phyloP scores from a whole-genome alignment of 2,888 invertebrate genomes.

The Melinaea marsaeus region DNA sequence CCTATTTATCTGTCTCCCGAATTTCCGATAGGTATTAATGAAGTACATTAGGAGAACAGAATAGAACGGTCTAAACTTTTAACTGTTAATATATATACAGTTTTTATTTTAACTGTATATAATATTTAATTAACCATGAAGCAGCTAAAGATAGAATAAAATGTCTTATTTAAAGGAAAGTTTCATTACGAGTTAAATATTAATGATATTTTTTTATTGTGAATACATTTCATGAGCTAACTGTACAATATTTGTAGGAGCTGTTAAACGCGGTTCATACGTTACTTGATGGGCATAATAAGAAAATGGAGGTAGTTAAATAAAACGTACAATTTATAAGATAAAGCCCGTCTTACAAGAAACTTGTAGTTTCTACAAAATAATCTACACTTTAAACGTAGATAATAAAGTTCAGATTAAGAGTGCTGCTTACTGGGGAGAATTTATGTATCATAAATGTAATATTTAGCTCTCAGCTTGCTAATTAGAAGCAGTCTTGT shows the following conservation, averaged over 20 bases:
- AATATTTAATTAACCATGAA: no score
- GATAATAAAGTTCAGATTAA: conserved; percentile 51
- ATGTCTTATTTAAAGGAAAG: no score
- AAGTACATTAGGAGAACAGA: conserved; percentile 1
- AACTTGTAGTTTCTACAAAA: conserved; percentile 43
- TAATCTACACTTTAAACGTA: conserved; percentile 42
- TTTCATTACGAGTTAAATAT: no score
- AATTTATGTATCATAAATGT: conserved; percentile 77
- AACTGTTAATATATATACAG: neutral
- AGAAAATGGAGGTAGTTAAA: conserved; percentile 11
- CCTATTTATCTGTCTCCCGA: neutral
- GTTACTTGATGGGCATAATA: conserved; percentile 10
- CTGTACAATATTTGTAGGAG: neutral
- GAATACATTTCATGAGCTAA: no score
- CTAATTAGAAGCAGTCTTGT: conserved; percentile 71
- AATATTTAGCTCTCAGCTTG: conserved; percentile 76
- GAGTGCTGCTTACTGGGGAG: conserved; percentile 46
- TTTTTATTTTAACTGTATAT: neutral
- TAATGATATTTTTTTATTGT: no score
- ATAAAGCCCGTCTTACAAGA: conserved; percentile 45
- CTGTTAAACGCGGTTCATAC: neutral
- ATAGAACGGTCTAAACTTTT: neutral
- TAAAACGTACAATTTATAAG: conserved; percentile 36
- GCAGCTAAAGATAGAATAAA: no score
- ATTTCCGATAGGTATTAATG: neutral